These are phyloP conservation scores for Amyelois transitella DNA, from an alignment of 1,140 invertebrate species.

Conservation along the genomic window DNA sequence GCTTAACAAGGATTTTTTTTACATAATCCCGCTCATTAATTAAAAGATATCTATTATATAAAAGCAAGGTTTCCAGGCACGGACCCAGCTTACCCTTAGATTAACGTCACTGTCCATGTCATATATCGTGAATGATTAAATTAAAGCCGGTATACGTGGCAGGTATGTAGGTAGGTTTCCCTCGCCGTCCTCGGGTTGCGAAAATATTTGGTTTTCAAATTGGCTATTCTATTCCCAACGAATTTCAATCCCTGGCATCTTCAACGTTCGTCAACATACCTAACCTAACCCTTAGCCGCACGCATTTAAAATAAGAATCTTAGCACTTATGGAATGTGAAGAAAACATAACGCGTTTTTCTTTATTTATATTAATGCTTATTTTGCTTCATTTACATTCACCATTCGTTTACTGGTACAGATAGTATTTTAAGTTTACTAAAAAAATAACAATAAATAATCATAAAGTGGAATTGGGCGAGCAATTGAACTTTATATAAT, in stretches of 20 bases:
- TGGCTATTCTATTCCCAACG: not conserved
- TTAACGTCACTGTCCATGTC: not conserved
- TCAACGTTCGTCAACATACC: not conserved
- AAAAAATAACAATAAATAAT: too few species aligned
- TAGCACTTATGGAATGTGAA: not conserved
- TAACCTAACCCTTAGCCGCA: not conserved
- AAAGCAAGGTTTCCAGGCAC: too few species aligned
- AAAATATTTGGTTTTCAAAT: not conserved
- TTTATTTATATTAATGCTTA: too few species aligned
- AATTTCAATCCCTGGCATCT: not conserved
- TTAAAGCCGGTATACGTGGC: not conserved
- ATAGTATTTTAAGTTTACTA: too few species aligned
- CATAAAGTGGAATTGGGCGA: too few species aligned
- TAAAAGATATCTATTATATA: too few species aligned
- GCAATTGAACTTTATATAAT: too few species aligned
- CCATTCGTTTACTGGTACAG: too few species aligned
- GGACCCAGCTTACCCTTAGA: not conserved
- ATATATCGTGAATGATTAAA: not conserved
- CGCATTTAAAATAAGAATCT: not conserved
- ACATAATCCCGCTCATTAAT: too few species aligned
- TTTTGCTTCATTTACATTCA: too few species aligned
- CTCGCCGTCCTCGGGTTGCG: not conserved
- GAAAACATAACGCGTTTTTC: too few species aligned
- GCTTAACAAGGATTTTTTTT: too few species aligned
- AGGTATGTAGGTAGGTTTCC: not conserved